A percentile compares a stretch with the other conserved stretches of the same genome.
phyloP scores from a whole-genome alignment of 2,888 invertebrate species.

The Orchesella flavescens region DNA sequence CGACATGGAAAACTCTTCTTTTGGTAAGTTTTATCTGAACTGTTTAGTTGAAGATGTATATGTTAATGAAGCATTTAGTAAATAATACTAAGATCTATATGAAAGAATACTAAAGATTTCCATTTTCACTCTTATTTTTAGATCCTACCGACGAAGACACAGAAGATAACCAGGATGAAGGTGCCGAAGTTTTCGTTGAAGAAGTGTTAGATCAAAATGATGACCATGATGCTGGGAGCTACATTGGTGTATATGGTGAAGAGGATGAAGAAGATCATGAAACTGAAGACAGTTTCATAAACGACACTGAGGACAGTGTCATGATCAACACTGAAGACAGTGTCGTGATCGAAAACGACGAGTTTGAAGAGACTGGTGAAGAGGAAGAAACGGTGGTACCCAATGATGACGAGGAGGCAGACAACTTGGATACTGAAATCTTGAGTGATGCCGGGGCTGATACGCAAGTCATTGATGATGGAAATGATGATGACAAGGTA shows the following conservation, averaged over 20 bases:
- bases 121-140: background rate
- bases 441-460: background rate
- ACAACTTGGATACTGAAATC: too few relatives aligned
- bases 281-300: background rate
- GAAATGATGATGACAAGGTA: constrained; percentile 14
- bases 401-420: too few relatives aligned
- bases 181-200: background rate
- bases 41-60: too few relatives aligned
- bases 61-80: too few relatives aligned
- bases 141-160: background rate
- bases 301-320: background rate
- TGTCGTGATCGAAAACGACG: background rate
- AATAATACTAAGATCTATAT: too few relatives aligned
- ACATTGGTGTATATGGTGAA: background rate
- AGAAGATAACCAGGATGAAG: background rate
- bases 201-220: background rate
- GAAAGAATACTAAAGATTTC: too few relatives aligned
- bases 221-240: background rate
- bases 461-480: background rate
- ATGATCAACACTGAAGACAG: background rate
- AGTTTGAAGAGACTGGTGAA: background rate
- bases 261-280: background rate
- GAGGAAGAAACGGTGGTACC: background rate
- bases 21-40: too few relatives aligned
- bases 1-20: too few relatives aligned